Evolutionary conservation across 2,797 vertebrate genomes (phyloP), one percentile per base, ranked within the genome.

Genomic region (Hippopotamyrus pictus): DNA sequence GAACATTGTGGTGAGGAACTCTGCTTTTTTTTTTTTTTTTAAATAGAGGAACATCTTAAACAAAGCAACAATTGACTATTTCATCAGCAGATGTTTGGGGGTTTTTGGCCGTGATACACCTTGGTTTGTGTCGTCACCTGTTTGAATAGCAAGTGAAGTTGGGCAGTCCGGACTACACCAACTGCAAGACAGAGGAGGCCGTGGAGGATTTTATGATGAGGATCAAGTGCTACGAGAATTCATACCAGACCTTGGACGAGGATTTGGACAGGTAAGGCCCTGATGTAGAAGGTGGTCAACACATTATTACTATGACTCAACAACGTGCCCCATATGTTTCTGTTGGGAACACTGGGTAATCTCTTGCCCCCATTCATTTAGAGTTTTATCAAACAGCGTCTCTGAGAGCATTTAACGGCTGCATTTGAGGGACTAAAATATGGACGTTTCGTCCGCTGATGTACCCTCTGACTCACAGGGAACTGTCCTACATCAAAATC

Each of bases 401-500:
- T 33, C 65, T 29, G 22, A 69, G 14, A 19, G 69, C 14, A 41
- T 19, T 22, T 46, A 82, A 9, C 41, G 11, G 19, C 8, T 19
- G 41, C 76, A 7, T 37, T 79, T 46, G 33, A 79, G 7, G 12
- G 44, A 50, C 22, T 84, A 29, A 48, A 51, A 44, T 83, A n/a
- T 8, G 51, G 53, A 54, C 17, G 14, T 37, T 57, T 17, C 0
- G 29, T 87, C 53, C 2, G 41, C 29, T 59, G 53, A 37, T 8
- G 19, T 62, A 5, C 51, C 46, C 84, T 53, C 84, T 87, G 54
- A 50, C 8, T 57, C 90, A 90, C 94, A 99, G 99, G 94, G 98
- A 99, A 44, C 96, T 99, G 90, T 99, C 98, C 89, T 99, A 96
- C 89, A 99, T 99, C 91, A 99, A 99, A 96, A 98, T 99, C 90